Conservation (phyloP, 2,113 vertebrate genomes). For the Paracanthobrama guichenoti region DNA sequence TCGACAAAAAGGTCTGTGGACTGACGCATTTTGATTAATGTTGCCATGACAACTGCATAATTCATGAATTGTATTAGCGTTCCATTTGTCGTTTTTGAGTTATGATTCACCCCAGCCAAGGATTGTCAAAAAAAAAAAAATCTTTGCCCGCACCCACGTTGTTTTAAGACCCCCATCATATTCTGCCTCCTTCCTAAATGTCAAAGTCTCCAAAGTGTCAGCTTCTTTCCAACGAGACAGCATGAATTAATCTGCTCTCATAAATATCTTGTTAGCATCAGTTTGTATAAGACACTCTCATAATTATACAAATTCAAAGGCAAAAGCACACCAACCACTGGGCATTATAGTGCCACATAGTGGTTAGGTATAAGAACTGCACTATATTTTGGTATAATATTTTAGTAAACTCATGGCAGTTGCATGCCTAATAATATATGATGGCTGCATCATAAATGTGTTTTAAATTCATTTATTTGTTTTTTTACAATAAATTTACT, state of each 20-base stretch:
- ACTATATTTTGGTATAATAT: background rate
- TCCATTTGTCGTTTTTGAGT: slow-evolving; percentile 77
- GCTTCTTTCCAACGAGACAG: slow-evolving; percentile 35
- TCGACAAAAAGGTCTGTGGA: slow-evolving; percentile 71
- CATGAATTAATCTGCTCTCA: slow-evolving; percentile 53
- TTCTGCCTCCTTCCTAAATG: slow-evolving; percentile 43
- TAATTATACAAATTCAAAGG: slow-evolving; percentile 22
- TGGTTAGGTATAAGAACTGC: slow-evolving; percentile 28
- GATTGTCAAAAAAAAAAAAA: slow-evolving; percentile 52
- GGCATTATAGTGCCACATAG: slow-evolving; percentile 50
- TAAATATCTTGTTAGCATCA: slow-evolving; percentile 60
- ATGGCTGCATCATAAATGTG: background rate
- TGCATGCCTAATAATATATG: background rate
- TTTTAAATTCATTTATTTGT: slow-evolving; percentile 1
- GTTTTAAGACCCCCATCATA: slow-evolving; percentile 47
- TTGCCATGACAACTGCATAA: slow-evolving; percentile 79
- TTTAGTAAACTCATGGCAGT: background rate
- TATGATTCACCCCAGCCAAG: slow-evolving; percentile 67
- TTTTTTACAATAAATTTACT: background rate
- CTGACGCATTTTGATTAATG: slow-evolving; percentile 75
- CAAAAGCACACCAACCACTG: slow-evolving; percentile 12
- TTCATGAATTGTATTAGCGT: slow-evolving; percentile 78
- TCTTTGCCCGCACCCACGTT: slow-evolving; percentile 47
- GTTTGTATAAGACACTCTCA: slow-evolving; percentile 45
- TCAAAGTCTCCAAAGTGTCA: slow-evolving; percentile 50